phyloP scores from a whole-genome alignment of 2,113 vertebrate species.

The Coturnix japonica region DNA sequence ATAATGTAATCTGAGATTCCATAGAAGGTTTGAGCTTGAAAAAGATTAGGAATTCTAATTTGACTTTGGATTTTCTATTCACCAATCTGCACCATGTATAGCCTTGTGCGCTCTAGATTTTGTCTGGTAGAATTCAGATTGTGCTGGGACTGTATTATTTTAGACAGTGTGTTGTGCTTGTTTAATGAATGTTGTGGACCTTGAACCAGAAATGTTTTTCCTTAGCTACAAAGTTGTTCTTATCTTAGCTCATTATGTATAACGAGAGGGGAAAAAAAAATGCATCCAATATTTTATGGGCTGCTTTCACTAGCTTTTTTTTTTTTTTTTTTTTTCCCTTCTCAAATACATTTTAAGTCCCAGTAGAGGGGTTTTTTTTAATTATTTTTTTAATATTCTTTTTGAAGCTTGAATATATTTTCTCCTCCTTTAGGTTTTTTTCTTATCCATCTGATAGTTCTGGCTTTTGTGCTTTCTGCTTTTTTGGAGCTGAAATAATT shows the following conservation, averaged over 20 bases:
- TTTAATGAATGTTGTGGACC: not conserved
- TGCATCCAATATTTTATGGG: not conserved
- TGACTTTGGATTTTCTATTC: not conserved
- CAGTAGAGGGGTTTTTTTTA: not conserved
- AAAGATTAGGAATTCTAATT: not conserved
- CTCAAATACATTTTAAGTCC: not conserved
- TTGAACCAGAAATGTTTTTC: not conserved
- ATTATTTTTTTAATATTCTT: not conserved
- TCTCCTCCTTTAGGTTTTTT: not conserved
- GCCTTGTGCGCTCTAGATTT: not conserved
- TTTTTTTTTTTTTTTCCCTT: conserved; percentile 6
- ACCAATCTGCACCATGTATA: not conserved
- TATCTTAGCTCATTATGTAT: not conserved
- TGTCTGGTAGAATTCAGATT: not conserved
- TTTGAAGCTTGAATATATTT: conserved; percentile 18
- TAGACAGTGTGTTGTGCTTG: not conserved
- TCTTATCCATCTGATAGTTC: not conserved
- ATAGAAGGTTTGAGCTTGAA: not conserved
- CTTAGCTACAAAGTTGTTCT: not conserved
- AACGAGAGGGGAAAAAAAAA: not conserved
- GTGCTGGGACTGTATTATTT: not conserved
- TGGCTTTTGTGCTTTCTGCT: not conserved
- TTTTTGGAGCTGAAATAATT: not conserved
- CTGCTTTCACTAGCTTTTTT: not conserved
- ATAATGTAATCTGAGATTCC: not conserved